Conservation (phyloP, 2,797 vertebrate genomes). For the Serranus cabrilla region DNA sequence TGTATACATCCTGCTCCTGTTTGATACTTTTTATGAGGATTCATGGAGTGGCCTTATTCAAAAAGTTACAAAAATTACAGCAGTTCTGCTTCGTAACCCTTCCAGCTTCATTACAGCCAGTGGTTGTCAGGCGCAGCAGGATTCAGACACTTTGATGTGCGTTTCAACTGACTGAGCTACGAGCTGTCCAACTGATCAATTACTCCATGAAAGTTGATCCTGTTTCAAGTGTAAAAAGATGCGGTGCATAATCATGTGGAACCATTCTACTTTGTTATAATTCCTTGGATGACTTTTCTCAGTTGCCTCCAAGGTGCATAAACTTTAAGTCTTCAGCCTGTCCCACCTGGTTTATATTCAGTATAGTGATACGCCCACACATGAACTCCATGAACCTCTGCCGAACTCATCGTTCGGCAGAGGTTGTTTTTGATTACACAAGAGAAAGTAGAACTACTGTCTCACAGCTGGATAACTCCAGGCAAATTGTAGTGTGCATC, state of each 20-base stretch:
- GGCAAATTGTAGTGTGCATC: too few species aligned
- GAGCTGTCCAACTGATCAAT: constrained; percentile 6
- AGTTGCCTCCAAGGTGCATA: too few species aligned
- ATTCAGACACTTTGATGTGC: constrained; percentile 35
- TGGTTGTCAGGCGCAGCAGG: not conserved
- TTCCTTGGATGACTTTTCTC: not conserved
- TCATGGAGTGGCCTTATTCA: not conserved
- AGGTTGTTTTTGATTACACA: too few species aligned
- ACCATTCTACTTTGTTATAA: not conserved
- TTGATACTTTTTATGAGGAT: not conserved
- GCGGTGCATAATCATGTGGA: not conserved
- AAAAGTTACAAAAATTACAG: constrained; percentile 11
- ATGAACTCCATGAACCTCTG: too few species aligned
- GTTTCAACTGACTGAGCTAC: constrained; percentile 11
- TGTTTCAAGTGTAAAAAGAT: not conserved
- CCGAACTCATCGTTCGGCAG: too few species aligned
- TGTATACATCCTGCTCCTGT: not conserved
- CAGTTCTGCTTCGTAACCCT: constrained; percentile 9
- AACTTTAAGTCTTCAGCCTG: too few species aligned
- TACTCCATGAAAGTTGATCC: constrained; percentile 12
- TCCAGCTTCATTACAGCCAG: not conserved
- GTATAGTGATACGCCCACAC: not conserved
- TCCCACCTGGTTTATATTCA: not conserved
- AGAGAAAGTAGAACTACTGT: too few species aligned
- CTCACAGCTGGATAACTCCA: too few species aligned